phyloP scores from a whole-genome alignment of 1,140 invertebrate species.

The Holotrichia oblita region DNA sequence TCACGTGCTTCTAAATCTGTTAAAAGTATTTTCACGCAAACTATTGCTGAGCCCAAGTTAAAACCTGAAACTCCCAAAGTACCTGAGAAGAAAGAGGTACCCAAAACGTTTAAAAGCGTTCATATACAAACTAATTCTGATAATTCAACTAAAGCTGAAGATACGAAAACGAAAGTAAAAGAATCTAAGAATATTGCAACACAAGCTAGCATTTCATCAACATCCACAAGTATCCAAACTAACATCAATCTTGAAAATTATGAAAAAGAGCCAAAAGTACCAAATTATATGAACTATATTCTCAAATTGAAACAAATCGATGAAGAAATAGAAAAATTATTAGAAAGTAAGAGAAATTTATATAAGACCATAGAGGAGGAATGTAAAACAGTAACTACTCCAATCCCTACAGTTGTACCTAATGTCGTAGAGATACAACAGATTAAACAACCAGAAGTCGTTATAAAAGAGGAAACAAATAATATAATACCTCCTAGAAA shows the following conservation, averaged over 20 bases:
- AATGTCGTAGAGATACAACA: neutral
- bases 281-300: slow-evolving; percentile 23
- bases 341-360: slow-evolving; percentile 31
- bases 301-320: slow-evolving; percentile 43
- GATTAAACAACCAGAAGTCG: neutral
- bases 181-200: neutral
- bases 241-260: neutral
- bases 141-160: neutral
- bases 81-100: neutral
- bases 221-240: slow-evolving; percentile 1
- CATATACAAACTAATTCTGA: slow-evolving; percentile 9
- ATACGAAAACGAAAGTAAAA: neutral
- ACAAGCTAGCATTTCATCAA: neutral
- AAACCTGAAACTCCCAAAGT: neutral
- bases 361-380: slow-evolving; percentile 6
- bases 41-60: neutral
- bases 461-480: neutral
- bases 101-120: neutral
- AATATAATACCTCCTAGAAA: neutral
- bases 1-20: neutral
- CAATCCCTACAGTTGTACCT: neutral
- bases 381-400: neutral
- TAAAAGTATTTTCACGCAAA: slow-evolving; percentile 3
- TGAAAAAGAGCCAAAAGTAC: neutral
- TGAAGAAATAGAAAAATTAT: slow-evolving; percentile 46